Percentiles rank a stretch among this genome's conserved stretches.
These are phyloP conservation scores for Acanthococcus lagerstroemiae DNA, from an alignment of 2,888 invertebrate genomes.

Conservation along the genomic window DNA sequence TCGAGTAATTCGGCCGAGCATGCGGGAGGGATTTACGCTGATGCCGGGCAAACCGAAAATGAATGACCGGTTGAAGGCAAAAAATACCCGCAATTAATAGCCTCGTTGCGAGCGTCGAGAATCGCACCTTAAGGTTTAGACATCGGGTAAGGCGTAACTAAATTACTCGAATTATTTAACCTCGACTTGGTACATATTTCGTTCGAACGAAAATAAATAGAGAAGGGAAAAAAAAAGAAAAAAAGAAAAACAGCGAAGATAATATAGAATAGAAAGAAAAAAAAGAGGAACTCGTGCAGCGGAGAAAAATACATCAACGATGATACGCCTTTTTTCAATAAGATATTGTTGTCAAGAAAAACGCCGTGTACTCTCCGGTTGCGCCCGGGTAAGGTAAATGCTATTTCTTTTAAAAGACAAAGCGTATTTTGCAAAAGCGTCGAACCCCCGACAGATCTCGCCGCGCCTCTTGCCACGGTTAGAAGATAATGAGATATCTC, in stretches of 20 bases:
- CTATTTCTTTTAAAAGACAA: no score
- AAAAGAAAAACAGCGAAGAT: constrained; percentile 9
- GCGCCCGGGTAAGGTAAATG: no score
- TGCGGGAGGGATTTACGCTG: no score
- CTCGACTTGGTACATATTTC: not conserved
- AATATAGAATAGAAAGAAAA: constrained; percentile 2
- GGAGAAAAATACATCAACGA: constrained; percentile 17
- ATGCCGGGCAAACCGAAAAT: no score
- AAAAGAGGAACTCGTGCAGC: constrained; percentile 5
- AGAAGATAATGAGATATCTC: constrained; percentile 29
- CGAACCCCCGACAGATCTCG: constrained; percentile 28
- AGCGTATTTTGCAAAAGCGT: constrained; percentile 27
- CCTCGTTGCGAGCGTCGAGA: no score
- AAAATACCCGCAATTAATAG: no score
- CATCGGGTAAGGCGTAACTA: no score
- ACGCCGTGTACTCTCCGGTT: not conserved
- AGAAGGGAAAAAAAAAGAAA: constrained; percentile 2
- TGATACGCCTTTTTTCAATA: constrained; percentile 22
- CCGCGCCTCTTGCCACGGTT: constrained; percentile 9
- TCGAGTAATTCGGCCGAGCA: no score
- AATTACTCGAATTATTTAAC: not conserved
- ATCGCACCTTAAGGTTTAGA: no score
- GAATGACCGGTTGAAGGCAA: no score
- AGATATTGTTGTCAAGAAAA: constrained; percentile 26
- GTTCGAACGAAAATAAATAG: not conserved